phyloP scores from a whole-genome alignment of 2,113 vertebrate species.

The Hemiprocne comata region DNA sequence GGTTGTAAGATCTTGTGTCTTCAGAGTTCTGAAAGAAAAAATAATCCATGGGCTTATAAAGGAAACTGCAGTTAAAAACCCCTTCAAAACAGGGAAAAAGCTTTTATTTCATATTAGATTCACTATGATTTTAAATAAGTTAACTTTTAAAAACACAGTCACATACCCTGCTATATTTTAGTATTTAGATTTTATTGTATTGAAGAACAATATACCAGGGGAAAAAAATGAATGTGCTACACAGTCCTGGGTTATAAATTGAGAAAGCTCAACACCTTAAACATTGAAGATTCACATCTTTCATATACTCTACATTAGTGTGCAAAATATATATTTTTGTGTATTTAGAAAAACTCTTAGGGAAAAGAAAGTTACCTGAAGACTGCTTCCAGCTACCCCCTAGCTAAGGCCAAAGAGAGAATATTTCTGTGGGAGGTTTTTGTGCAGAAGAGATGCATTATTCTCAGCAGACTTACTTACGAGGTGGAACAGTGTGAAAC shows the following conservation, averaged over 20 bases:
- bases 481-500: neutral
- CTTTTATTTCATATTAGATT: neutral
- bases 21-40: constrained; percentile 68
- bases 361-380: neutral
- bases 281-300: neutral
- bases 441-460: neutral
- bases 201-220: neutral
- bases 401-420: neutral
- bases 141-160: neutral
- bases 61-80: neutral
- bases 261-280: neutral
- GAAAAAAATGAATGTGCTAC: neutral
- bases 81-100: neutral
- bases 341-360: neutral
- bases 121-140: neutral
- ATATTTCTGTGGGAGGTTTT: neutral
- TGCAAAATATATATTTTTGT: neutral
- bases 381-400: neutral
- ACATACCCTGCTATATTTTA: neutral
- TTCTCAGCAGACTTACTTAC: neutral
- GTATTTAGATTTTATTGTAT: neutral
- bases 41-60: neutral
- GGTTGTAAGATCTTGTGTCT: neutral
- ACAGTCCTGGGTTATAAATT: neutral
- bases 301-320: neutral